Evolutionary conservation across 2,113 vertebrate species (phyloP).

Genomic region (Ondatra zibethicus): DNA sequence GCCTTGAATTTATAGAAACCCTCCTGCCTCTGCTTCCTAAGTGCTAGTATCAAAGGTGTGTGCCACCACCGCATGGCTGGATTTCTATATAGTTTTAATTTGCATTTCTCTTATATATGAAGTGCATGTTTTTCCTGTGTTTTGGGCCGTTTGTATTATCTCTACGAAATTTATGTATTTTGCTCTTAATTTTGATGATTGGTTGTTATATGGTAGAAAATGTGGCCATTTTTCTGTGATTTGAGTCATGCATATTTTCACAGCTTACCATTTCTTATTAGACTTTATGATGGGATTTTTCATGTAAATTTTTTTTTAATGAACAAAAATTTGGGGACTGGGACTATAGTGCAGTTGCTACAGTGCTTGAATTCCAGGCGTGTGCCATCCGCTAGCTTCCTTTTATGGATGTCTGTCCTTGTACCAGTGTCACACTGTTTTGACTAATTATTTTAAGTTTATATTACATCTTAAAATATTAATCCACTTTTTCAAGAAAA

Average conservation of each 20-base stretch:
- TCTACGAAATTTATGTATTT: slow-evolving; percentile 1
- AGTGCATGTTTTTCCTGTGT: neutral
- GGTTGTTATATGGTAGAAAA: neutral
- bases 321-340: neutral
- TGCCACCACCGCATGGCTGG: fast-evolving
- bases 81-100: neutral
- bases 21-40: neutral
- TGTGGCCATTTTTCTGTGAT: neutral
- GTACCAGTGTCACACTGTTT: neutral
- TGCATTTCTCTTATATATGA: neutral
- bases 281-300: neutral
- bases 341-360: neutral
- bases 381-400: neutral
- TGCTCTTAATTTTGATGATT: neutral
- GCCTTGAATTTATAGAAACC: too few relatives aligned
- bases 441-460: neutral
- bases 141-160: neutral
- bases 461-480: slow-evolving; percentile 7
- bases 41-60: neutral
- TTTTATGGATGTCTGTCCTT: neutral
- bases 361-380: neutral
- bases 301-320: neutral
- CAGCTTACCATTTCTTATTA: slow-evolving; percentile 30
- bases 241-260: neutral
- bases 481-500: neutral